These are phyloP conservation scores for Apodemia zela DNA, from an alignment of 2,888 invertebrate genomes.

Conservation along the genomic window DNA sequence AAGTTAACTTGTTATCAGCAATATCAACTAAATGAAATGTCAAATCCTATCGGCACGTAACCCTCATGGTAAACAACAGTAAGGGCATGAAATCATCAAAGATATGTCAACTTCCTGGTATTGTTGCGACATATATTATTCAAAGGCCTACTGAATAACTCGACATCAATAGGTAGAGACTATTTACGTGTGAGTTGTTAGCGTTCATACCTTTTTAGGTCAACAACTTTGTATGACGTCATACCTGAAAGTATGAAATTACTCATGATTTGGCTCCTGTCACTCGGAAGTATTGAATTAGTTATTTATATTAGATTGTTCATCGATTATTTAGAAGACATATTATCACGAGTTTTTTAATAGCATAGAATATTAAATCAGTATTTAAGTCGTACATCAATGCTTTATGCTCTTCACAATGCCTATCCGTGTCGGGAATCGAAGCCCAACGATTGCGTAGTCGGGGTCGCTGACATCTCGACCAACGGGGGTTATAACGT, in stretches of 20 bases:
- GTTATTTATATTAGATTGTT: background rate
- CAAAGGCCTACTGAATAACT: slow-evolving; percentile 11
- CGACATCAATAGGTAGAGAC: background rate
- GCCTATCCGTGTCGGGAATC: too few relatives aligned
- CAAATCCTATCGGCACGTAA: too few relatives aligned
- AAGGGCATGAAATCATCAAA: slow-evolving; percentile 29
- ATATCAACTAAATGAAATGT: too few relatives aligned
- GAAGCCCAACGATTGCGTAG: too few relatives aligned
- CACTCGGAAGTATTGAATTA: background rate
- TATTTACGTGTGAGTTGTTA: slow-evolving; percentile 2
- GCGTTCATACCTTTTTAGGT: slow-evolving; percentile 38
- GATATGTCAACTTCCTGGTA: slow-evolving; percentile 25
- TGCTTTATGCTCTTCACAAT: too few relatives aligned
- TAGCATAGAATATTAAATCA: too few relatives aligned
- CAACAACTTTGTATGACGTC: slow-evolving; percentile 53
- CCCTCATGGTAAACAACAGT: background rate
- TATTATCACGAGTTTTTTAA: too few relatives aligned
- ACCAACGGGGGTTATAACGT: too few relatives aligned
- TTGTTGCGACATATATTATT: slow-evolving; percentile 23
- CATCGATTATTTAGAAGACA: background rate
- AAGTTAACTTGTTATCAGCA: too few relatives aligned
- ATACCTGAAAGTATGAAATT: slow-evolving; percentile 41
- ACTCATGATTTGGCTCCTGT: slow-evolving; percentile 34
- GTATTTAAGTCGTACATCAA: too few relatives aligned
- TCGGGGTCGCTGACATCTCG: too few relatives aligned